phyloP scores from a whole-genome alignment of 2,113 vertebrate genomes.

The Cyprinodon brontotheroides region DNA sequence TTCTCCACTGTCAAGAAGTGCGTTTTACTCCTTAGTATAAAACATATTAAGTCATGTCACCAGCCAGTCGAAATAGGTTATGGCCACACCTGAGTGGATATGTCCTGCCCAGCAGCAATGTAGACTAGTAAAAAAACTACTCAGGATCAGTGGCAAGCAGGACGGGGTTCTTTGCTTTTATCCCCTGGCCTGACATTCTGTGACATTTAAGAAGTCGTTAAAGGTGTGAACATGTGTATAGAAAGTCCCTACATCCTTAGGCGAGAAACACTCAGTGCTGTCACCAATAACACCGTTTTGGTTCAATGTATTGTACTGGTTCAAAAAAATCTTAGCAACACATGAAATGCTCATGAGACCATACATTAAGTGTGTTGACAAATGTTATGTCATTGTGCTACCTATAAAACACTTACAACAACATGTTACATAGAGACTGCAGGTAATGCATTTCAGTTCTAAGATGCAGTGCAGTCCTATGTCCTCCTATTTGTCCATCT shows the following conservation, averaged over 20 bases:
- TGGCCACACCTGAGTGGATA: conserved; percentile 73
- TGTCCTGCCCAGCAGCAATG: conserved; percentile 66
- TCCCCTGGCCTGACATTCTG: conserved; percentile 79
- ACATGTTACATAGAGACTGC: background rate
- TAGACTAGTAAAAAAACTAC: conserved; percentile 62
- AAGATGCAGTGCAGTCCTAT: conserved; percentile 49
- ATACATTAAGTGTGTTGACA: conserved; percentile 62
- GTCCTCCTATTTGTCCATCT: conserved; percentile 77
- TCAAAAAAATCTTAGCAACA: conserved; percentile 54
- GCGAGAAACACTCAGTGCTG: conserved; percentile 65
- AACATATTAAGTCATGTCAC: conserved; percentile 74
- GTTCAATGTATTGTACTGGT: conserved; percentile 65
- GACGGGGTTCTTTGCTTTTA: conserved; percentile 73
- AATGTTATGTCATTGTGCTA: conserved; percentile 26
- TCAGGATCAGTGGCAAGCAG: conserved; percentile 64
- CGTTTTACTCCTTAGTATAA: conserved; percentile 62
- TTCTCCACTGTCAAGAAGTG: conserved; percentile 48
- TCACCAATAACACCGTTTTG: conserved; percentile 70
- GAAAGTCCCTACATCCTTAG: conserved; percentile 56
- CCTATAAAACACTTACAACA: conserved; percentile 10
- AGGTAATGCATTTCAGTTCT: conserved; percentile 43
- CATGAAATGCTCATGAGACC: conserved; percentile 37
- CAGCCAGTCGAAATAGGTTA: conserved; percentile 61
- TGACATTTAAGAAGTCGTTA: conserved; percentile 85
- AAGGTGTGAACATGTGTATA: conserved; percentile 74